Percentiles rank a stretch among this genome's conserved stretches.
phyloP scores from a whole-genome alignment of 2,888 invertebrate genomes.

The Chymomyza amoena region DNA sequence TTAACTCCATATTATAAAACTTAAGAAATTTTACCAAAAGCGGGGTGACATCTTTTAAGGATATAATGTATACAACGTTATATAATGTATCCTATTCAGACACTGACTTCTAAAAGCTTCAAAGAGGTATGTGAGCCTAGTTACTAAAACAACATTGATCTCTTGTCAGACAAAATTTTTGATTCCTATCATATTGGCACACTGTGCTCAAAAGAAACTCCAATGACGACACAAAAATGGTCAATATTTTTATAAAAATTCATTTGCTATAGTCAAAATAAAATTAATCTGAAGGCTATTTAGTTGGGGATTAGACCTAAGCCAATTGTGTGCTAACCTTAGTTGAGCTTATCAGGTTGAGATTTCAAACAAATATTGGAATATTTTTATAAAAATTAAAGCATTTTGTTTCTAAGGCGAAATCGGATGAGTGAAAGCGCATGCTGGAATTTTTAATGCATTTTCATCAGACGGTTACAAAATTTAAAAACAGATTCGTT shows the following conservation, averaged over 20 bases:
- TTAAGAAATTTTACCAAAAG: no score
- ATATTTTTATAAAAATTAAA: constrained; percentile 16
- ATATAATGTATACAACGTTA: no score
- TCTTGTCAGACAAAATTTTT: no score
- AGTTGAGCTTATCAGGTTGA: constrained; percentile 43
- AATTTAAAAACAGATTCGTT: not conserved
- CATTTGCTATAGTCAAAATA: not conserved
- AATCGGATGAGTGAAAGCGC: constrained; percentile 20
- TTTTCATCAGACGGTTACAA: constrained; percentile 48
- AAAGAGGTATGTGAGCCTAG: no score
- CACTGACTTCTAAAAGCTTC: no score
- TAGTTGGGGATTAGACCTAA: not conserved
- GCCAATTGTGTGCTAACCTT: constrained; percentile 16
- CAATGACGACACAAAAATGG: no score
- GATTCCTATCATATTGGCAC: no score
- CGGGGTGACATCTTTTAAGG: no score
- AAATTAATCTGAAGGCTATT: not conserved
- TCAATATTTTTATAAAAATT: not conserved
- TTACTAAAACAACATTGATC: no score
- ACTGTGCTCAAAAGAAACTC: no score
- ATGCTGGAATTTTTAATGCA: constrained; percentile 26
- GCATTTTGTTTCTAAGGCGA: not conserved
- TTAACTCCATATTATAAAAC: no score
- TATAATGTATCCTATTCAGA: no score
- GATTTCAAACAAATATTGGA: constrained; percentile 28